Percentiles rank a stretch among this genome's conserved stretches.
phyloP scores from a whole-genome alignment of 1,140 invertebrate species.

The Drosophila pseudoobscura region DNA sequence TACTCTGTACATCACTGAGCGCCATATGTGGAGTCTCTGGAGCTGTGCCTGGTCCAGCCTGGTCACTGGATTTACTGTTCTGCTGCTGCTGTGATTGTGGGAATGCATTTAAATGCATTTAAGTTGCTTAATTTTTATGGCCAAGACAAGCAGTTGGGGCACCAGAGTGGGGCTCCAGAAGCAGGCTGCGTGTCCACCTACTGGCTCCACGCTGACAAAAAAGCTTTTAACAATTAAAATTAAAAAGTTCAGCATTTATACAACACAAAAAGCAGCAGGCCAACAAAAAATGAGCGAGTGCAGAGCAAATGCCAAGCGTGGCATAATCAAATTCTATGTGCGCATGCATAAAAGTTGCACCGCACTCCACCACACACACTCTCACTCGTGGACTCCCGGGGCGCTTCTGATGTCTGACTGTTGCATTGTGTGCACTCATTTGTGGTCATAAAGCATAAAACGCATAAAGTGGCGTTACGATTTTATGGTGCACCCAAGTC shows the following conservation, averaged over 20 bases:
- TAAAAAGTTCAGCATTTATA: conserved; percentile 81
- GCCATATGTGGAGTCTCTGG: conserved; percentile 34
- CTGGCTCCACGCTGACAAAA: conserved; percentile 57
- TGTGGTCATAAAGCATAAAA: conserved; percentile 82
- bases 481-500: conserved; percentile 74
- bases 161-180: too few relatives aligned
- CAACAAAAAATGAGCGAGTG: conserved; percentile 17
- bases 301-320: conserved; percentile 63
- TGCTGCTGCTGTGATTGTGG: conserved; percentile 48
- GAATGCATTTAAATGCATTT: conserved; percentile 70
- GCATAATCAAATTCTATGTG: conserved; percentile 78
- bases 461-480: conserved; percentile 78
- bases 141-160: conserved; percentile 16
- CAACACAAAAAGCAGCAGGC: conserved; percentile 33
- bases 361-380: conserved; percentile 7
- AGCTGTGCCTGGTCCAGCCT: too few relatives aligned
- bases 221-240: conserved; percentile 83
- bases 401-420: conserved; percentile 37
- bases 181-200: neutral
- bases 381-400: conserved; percentile 4
- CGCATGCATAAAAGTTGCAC: conserved; percentile 72
- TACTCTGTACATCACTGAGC: conserved; percentile 11
- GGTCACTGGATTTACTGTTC: conserved; percentile 1
- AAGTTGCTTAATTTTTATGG: conserved; percentile 67
- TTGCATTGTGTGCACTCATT: conserved; percentile 71